Base-by-base conservation (phyloP, 1,140 invertebrate genomes). In the Drosophila suzukii region DNA sequence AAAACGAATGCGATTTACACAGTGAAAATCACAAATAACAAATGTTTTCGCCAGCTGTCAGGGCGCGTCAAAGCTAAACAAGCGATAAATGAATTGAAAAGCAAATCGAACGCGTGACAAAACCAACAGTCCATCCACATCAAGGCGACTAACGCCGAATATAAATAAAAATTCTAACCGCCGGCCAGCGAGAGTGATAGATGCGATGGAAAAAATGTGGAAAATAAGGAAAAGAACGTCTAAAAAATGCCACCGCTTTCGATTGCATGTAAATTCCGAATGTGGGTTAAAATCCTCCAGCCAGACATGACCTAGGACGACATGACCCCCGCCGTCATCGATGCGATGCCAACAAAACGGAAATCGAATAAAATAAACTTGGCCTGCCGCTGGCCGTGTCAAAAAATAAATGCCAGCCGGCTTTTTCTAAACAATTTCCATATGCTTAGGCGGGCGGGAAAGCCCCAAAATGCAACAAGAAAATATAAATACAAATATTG, bases 391-490 rank as follows among this genome's bases (percentile, higher is more conserved):
- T 11, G 67, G 67, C 62, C 38, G 43, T 49, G 50, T 71, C 53
- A 70, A 71, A 71, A 80, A 80, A 83, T 75, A 83, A 83, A 78
- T 63, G 55, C 49, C 75, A 68, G 72, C 34, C 62, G 63, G 54
- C 58, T 73, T 88, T 75, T 75, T 77, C 82, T 88, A 79, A 88
- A 83, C 83, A 79, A 72, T 76, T 65, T 80, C 58, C 59, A 84
- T 67, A 77, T 86, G 83, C 46, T 85, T 85, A 86, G 74, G 46
- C 10, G 38, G 17, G 27, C 24, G n/a, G 47, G 34, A 6, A 17
- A 30, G 4, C 10, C 44, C 17, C 51, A 5, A 53, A 65, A 7
- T 78, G 60, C 54, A 83, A 83, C 59, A 79, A 76, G 56, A 79
- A 84, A 66, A 76, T 61, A 66, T 58, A 72, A 84, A 84, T 67